Evolutionary conservation across 2,888 invertebrate species (phyloP), one percentile per base, ranked within the genome.

Genomic region (Panorpa germanica): DNA sequence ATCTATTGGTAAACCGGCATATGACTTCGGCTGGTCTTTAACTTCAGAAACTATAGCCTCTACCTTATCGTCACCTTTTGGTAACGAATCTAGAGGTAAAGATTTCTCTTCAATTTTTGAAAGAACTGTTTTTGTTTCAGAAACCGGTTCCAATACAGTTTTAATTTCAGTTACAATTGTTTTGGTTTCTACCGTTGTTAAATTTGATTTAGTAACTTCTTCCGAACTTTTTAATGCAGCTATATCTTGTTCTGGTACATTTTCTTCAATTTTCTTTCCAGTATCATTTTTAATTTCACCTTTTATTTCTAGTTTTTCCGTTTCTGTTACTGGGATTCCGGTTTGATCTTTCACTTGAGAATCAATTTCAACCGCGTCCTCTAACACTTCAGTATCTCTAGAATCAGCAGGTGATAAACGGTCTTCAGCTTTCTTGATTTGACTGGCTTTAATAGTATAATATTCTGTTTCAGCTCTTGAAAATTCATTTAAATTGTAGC

Each of bases 1-100:
- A 35, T 44, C 43, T 12, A 44, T 34, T 8, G 41, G 39, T 32
- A 38, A 30, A 14, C 38, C 40, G 11, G 4, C 16, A 17, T 17
- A 11, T 3, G n/a, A 8, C 8, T 18, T 13, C 15, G 16, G 16
- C 25, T 6, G 12, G 11, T 23, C n/a, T 23, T 14, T 11, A 22
- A 32, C 16, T 33, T n/a, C n/a, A n/a, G n/a, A n/a, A n/a, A n/a
- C n/a, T n/a, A n/a, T n/a, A n/a, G n/a, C n/a, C n/a, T n/a, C n/a
- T n/a, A n/a, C n/a, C n/a, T n/a, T n/a, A n/a, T n/a, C 13, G 17
- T 21, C 16, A 22, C 8, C 17, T 22, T 22, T 12, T 23, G 17
- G 15, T 20, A 16, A 20, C 24, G 19, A 6, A 22, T 21, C 20
- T 26, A 27, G 18, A 13, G 25, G 25, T 12, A 17, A n/a, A 9